Conservation (phyloP, 2,888 invertebrate species). For the Apamea monoglypha region DNA sequence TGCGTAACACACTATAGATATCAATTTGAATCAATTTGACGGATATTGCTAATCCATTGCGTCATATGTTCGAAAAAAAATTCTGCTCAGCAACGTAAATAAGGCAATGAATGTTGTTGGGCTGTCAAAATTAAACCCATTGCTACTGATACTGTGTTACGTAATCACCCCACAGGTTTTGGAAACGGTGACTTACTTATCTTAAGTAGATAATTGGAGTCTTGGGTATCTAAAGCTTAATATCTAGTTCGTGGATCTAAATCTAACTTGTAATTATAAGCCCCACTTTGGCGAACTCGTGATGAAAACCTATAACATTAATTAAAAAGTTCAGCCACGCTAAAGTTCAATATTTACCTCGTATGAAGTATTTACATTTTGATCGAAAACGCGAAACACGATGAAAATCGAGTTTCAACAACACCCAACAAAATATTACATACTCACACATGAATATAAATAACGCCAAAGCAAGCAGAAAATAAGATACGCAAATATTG, state of each 20-base stretch:
- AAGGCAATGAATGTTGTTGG: neutral
- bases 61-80: neutral
- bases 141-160: neutral
- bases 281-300: neutral
- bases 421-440: slow-evolving; percentile 3
- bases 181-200: neutral
- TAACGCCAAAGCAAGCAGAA: slow-evolving; percentile 7
- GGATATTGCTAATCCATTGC: no score
- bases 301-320: neutral
- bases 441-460: slow-evolving; percentile 10
- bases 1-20: no score
- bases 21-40: no score
- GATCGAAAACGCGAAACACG: slow-evolving; percentile 29
- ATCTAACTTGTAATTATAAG: neutral
- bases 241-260: no score
- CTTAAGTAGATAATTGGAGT: neutral
- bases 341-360: neutral
- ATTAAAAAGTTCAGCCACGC: slow-evolving; percentile 6
- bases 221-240: neutral
- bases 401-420: slow-evolving; percentile 31
- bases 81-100: neutral
- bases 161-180: neutral
- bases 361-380: slow-evolving; percentile 30
- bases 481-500: slow-evolving; percentile 21
- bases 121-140: neutral